Evolutionary conservation across 2,888 invertebrate species (phyloP).

Genomic region (Macropis europaea): DNA sequence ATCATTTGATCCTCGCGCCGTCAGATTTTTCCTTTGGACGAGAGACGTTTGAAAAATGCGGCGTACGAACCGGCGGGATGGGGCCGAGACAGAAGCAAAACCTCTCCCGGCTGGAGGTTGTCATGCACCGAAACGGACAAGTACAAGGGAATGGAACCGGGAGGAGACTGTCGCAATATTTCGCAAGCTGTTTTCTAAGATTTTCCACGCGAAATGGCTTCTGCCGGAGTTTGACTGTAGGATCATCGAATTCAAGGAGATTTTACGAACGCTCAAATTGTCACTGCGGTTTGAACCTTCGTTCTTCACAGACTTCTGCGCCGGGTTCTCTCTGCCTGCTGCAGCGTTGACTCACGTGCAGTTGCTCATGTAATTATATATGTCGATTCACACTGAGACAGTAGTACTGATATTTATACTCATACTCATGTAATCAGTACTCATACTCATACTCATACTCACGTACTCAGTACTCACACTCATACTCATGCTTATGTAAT

Average conservation of each 20-base stretch:
- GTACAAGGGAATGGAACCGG: slow-evolving; percentile 9
- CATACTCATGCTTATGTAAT: too few relatives aligned
- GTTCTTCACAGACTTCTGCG: too few relatives aligned
- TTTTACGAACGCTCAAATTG: too few relatives aligned
- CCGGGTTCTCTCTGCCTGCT: too few relatives aligned
- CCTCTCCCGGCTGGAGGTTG: slow-evolving; percentile 10
- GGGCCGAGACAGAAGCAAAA: not conserved
- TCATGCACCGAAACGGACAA: slow-evolving; percentile 10
- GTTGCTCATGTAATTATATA: too few relatives aligned
- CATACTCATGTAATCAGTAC: too few relatives aligned
- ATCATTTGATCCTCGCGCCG: slow-evolving; percentile 41
- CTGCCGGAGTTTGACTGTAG: not conserved
- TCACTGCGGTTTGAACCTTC: too few relatives aligned
- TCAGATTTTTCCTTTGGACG: slow-evolving; percentile 46
- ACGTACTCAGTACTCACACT: too few relatives aligned
- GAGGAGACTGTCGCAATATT: slow-evolving; percentile 35
- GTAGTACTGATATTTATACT: too few relatives aligned
- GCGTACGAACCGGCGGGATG: slow-evolving; percentile 1
- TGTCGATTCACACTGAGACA: too few relatives aligned
- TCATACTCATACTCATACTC: too few relatives aligned
- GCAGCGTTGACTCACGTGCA: too few relatives aligned
- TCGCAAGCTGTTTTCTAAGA: slow-evolving; percentile 44
- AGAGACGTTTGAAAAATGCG: slow-evolving; percentile 36
- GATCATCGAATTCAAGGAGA: slow-evolving; percentile 20
- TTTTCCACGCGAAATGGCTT: slow-evolving; percentile 24